These are phyloP conservation scores for Phoxinus dragarum DNA, from an alignment of 2,797 vertebrate species.

Conservation along the genomic window DNA sequence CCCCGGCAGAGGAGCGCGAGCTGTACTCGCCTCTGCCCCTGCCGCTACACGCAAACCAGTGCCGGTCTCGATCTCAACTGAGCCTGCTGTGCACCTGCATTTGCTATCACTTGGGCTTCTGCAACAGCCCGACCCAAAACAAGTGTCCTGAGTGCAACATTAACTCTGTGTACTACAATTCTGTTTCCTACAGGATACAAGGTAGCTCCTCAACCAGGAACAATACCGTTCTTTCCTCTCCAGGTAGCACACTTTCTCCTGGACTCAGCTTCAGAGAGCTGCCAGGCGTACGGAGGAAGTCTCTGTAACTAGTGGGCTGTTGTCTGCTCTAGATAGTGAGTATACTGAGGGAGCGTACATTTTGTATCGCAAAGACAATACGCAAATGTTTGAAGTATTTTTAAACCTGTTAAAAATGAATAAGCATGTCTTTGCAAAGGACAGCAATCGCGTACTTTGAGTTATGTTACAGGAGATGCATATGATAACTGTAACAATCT, in stretches of 20 bases:
- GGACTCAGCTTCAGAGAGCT: conserved; percentile 75
- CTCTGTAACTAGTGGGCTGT: conserved; percentile 76
- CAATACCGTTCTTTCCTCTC: conserved; percentile 86
- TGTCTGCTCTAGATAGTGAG: neutral
- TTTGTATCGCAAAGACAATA: neutral
- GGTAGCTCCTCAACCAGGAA: conserved; percentile 81
- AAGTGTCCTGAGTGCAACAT: conserved; percentile 78
- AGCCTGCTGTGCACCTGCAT: conserved; percentile 87
- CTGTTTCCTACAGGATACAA: conserved; percentile 85
- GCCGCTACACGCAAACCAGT: conserved; percentile 68
- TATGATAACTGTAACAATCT: neutral
- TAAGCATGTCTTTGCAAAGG: neutral
- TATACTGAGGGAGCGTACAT: neutral
- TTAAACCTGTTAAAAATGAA: neutral
- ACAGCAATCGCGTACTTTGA: neutral
- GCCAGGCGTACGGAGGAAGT: conserved; percentile 83
- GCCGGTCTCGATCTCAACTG: conserved; percentile 70
- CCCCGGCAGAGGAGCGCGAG: conserved; percentile 76
- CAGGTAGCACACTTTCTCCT: conserved; percentile 81
- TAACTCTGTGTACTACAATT: conserved; percentile 86
- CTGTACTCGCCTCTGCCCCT: conserved; percentile 70
- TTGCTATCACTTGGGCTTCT: conserved; percentile 83
- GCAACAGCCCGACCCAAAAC: conserved; percentile 74
- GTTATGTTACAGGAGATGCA: neutral
- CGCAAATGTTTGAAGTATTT: neutral